Evolutionary conservation across 92 coral and sea anemone genomes (phyloP).

Genomic region (Siderastrea siderea): DNA sequence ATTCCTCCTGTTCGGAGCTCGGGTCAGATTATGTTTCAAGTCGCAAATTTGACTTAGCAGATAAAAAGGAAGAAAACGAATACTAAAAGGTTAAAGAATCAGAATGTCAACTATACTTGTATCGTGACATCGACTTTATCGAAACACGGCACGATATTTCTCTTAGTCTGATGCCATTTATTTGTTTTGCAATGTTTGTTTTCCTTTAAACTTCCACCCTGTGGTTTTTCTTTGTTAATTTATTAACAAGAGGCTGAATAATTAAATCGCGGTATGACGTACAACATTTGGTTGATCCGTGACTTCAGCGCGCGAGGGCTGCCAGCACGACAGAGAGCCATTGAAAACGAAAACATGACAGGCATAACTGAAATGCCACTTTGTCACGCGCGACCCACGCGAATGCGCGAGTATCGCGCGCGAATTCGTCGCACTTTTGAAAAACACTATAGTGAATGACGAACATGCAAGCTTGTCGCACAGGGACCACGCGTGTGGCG

Average conservation of each 20-base stretch:
- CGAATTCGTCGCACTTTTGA: neutral
- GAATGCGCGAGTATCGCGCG: neutral
- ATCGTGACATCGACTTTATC: constrained; percentile 27
- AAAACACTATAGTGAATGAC: too few relatives aligned
- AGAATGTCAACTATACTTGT: neutral
- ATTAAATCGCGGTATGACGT: constrained; percentile 31
- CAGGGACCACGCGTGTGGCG: too few relatives aligned
- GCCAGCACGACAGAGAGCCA: constrained; percentile 30
- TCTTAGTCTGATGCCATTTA: neutral
- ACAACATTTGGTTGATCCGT: constrained; percentile 19
- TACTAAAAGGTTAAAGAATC: neutral
- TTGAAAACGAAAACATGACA: constrained; percentile 32
- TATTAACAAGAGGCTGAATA: constrained; percentile 42
- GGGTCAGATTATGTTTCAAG: too few relatives aligned
- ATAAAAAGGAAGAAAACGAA: too few relatives aligned
- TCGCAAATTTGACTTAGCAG: too few relatives aligned
- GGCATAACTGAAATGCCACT: constrained; percentile 21
- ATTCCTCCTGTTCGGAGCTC: neutral
- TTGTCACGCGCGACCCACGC: neutral
- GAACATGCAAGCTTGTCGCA: too few relatives aligned
- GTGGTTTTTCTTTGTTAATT: constrained; percentile 43
- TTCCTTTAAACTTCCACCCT: constrained; percentile 46
- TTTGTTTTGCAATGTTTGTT: constrained; percentile 49
- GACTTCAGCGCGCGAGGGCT: constrained; percentile 34
- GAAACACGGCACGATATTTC: constrained; percentile 2